A percentile compares a stretch with the other conserved stretches of the same genome.
These are phyloP conservation scores for Meles meles DNA, from an alignment of 2,113 vertebrate species.

Conservation along the genomic window DNA sequence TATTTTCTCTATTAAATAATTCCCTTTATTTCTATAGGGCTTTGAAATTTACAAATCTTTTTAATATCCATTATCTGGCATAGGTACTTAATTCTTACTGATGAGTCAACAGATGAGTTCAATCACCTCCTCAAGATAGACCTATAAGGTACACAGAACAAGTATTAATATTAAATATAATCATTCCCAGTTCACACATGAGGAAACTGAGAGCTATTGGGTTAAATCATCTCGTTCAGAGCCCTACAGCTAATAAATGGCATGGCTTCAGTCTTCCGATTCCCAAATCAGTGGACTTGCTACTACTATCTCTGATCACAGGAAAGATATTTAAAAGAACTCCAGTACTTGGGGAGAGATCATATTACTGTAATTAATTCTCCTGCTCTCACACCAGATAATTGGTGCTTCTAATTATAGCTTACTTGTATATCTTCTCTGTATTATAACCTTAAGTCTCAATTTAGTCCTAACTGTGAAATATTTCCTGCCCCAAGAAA, in stretches of 20 bases:
- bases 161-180: neutral
- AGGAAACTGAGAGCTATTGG: slow-evolving; percentile 5
- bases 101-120: neutral
- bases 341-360: neutral
- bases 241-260: neutral
- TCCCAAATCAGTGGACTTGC: neutral
- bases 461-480: slow-evolving; percentile 36
- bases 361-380: slow-evolving; percentile 8
- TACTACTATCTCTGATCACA: neutral
- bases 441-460: slow-evolving; percentile 9
- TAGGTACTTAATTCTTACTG: neutral
- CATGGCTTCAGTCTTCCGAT: neutral
- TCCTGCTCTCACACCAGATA: neutral
- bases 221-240: neutral
- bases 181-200: neutral
- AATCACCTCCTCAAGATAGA: neutral
- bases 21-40: neutral
- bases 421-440: neutral
- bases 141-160: neutral
- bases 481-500: slow-evolving; percentile 19
- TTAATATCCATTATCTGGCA: neutral
- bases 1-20: slow-evolving; percentile 32
- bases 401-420: slow-evolving; percentile 20
- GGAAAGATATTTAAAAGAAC: slow-evolving; percentile 6
- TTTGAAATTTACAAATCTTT: slow-evolving; percentile 35